These are phyloP conservation scores for Ambastaia sidthimunki DNA, from an alignment of 2,797 vertebrate genomes.

Conservation along the genomic window DNA sequence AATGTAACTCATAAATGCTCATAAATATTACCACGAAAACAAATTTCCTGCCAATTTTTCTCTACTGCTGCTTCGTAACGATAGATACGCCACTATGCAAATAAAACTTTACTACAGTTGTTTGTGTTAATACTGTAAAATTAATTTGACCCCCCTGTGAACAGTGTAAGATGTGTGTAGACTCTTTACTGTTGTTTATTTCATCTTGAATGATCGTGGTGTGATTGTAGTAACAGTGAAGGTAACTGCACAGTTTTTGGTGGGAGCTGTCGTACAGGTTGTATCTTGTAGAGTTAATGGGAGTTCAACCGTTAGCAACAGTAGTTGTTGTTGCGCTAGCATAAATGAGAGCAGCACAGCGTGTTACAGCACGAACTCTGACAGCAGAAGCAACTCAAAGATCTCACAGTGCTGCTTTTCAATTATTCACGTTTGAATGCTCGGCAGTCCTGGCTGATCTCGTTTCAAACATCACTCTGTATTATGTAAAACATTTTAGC, in stretches of 20 bases:
- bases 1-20: not conserved
- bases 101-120: not conserved
- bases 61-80: no score
- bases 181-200: no score
- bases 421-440: conserved; percentile 31
- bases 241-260: no score
- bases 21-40: no score
- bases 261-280: no score
- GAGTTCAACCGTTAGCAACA: not conserved
- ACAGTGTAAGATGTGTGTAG: not conserved
- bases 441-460: conserved; percentile 25
- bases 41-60: no score
- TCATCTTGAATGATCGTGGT: no score
- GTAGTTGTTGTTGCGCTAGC: not conserved
- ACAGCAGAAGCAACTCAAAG: not conserved
- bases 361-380: not conserved
- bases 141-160: not conserved
- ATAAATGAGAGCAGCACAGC: not conserved
- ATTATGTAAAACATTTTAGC: conserved; percentile 35
- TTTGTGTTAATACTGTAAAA: not conserved
- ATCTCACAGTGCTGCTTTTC: conserved; percentile 5
- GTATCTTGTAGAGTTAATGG: not conserved
- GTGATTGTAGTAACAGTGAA: no score
- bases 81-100: no score
- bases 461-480: conserved; percentile 16